Evolutionary conservation across 2,797 vertebrate species (phyloP).

Genomic region (Calcarius lapponicus): DNA sequence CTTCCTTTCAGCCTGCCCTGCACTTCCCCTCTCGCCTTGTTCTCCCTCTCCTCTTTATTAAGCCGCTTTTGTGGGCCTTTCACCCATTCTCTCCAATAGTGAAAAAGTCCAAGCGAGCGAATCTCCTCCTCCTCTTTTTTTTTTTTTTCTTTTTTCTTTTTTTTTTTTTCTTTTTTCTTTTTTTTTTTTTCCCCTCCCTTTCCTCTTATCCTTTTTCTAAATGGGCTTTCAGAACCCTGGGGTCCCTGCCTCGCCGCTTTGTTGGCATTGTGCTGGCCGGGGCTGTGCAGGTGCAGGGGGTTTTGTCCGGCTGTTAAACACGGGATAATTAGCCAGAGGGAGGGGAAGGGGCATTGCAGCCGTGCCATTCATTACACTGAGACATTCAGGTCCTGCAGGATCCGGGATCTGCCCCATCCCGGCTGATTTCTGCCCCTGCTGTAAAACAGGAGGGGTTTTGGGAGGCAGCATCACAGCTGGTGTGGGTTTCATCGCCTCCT

Average conservation of each 20-base stretch:
- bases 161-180: too few relatives aligned
- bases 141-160: too few relatives aligned
- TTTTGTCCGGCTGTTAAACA: constrained; percentile 46
- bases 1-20: constrained; percentile 55
- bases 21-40: constrained; percentile 45
- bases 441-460: background rate
- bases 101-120: constrained; percentile 48
- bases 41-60: constrained; percentile 49
- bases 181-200: background rate
- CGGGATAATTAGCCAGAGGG: constrained; percentile 20
- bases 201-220: constrained; percentile 38
- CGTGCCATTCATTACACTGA: background rate
- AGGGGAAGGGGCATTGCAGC: background rate
- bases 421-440: background rate
- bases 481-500: background rate
- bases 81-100: constrained; percentile 39
- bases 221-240: background rate
- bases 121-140: constrained; percentile 11
- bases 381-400: background rate
- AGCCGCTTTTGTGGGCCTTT: constrained; percentile 54
- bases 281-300: constrained; percentile 67
- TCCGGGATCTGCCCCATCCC: background rate
- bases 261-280: constrained; percentile 50
- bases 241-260: constrained; percentile 55
- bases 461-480: background rate